Conservation (phyloP, 2,797 vertebrate genomes). For the Phataginus tetradactyla region DNA sequence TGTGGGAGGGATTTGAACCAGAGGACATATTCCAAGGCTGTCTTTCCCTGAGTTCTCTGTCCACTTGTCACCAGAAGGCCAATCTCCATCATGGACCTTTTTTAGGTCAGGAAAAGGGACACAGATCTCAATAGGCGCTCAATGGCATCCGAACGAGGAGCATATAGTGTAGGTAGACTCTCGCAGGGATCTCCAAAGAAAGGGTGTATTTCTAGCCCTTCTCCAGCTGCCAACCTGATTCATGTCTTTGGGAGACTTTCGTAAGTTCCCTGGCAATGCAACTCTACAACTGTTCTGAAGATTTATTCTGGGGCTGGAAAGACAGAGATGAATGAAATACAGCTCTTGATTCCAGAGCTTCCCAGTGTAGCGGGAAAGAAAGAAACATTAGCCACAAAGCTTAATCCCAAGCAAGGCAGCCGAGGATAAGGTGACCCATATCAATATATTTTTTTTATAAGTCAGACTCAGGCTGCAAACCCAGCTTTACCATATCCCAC, state of each 20-base stretch:
- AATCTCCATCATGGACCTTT: not conserved
- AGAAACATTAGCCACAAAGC: too few relatives aligned
- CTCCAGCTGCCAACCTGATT: not conserved
- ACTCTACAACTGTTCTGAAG: not conserved
- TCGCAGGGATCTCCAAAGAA: not conserved
- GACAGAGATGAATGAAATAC: not conserved
- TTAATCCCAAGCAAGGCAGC: not conserved
- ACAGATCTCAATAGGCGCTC: not conserved
- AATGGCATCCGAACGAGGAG: not conserved
- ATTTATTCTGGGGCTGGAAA: not conserved
- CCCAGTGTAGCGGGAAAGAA: rapidly evolving
- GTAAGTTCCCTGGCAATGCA: not conserved
- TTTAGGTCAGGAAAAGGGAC: not conserved
- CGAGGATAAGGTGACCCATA: rapidly evolving
- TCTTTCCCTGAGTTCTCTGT: not conserved
- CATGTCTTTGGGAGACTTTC: too few relatives aligned
- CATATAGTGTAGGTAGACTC: not conserved
- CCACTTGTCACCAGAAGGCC: not conserved
- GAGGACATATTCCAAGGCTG: not conserved
- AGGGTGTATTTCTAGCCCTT: not conserved
- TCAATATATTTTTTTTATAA: not conserved
- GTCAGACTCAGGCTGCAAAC: not conserved
- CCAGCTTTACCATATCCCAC: not conserved
- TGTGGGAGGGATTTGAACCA: not conserved
- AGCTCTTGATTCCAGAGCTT: not conserved